Base-by-base conservation (phyloP, 2,888 invertebrate genomes). In the Luperina testacea region DNA sequence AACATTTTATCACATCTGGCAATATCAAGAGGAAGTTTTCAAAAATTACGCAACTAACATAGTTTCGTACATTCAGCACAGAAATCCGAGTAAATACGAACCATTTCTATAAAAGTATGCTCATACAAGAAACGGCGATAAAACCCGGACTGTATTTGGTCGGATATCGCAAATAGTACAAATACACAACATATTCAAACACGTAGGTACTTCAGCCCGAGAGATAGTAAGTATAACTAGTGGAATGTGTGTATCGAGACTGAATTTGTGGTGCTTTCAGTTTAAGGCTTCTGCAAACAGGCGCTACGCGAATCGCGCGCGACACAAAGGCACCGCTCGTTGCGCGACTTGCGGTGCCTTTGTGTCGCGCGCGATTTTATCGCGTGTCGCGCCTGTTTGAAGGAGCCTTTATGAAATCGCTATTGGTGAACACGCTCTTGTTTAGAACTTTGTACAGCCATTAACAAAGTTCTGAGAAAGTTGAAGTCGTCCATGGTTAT, bases 111-210 rank as follows among this genome's bases (percentile, higher is more conserved):
- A 70, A 81, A 75, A 87, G 78, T 81, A 76, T 74, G 78, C 51
- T 78, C 72, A 74, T 80, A 75, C 42, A 71, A 80, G 83, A 81
- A 83, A 73, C 75, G 78, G 53, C 69, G 67, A 80, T 80, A 87
- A 70, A 82, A 76, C 64, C 83, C 76, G 0, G 45, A 73, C 78
- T 72, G 63, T 83, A 80, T 83, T 74, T 78, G 81, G 59, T 73
- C 75, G 42, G 70, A 81, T 87, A 87, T 85, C 80, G 85, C 83
- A 81, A 85, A 81, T 82, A 73, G 83, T 83, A 70, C 78, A 78
- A 69, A 78, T 74, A 81, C 82, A 87, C 80, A 82, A 79, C 82
- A 81, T 84, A 88, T 86, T 86, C 88, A 84, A 83, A 84, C 88
- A 86, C 86, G 81, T 84, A 86, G 75, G 75, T 78, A 77, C 79